Base-by-base conservation (phyloP, 2,888 invertebrate genomes). In the Trichopria drosophilae region DNA sequence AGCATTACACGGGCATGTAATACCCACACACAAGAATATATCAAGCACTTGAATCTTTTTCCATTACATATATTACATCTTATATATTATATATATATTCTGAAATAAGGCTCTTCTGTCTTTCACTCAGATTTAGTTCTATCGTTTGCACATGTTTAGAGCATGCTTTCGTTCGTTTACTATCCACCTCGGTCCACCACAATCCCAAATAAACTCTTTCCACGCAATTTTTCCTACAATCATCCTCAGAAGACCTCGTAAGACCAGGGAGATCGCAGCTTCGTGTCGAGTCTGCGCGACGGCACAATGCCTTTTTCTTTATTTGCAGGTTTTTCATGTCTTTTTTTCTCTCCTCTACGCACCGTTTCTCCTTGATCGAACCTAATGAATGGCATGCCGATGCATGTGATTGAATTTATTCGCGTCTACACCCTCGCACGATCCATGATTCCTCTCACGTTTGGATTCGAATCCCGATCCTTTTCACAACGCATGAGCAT, bases 71-170 rank as follows among this genome's bases (percentile, higher is more conserved):
- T 62, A 59, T 61, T 60, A 63, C 53, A 48, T 62, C 49, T 54
- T 44, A 57, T 53, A 58, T 44, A 56, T 62, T 58, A 65, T 67
- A 68, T 66, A 70, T 68, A 63, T 69, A 64, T 71, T 73, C 72
- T 73, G 71, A 73, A 69, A 73, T 72, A 72, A 73, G 69, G 72
- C 73, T 75, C 73, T 74, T 70, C 68, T 73, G 69, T 75, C 73
- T 73, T 73, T 75, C 75, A 72, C 73, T 73, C 62, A 69, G 62
- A 70, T 75, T 75, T 75, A 75, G 75, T 74, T 75, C 68, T 73
- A 73, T 71, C 66, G 72, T 75, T 75, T 75, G 75, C 74, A 75
- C 69, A 75, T 75, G 75, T 75, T 71, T 75, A 75, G 75, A 73
- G 75, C 74, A 75, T 74, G 75, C 70, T 64, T 71, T 69, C 63